Base-by-base conservation (phyloP, 2,888 invertebrate genomes). In the Drosophila testacea region DNA sequence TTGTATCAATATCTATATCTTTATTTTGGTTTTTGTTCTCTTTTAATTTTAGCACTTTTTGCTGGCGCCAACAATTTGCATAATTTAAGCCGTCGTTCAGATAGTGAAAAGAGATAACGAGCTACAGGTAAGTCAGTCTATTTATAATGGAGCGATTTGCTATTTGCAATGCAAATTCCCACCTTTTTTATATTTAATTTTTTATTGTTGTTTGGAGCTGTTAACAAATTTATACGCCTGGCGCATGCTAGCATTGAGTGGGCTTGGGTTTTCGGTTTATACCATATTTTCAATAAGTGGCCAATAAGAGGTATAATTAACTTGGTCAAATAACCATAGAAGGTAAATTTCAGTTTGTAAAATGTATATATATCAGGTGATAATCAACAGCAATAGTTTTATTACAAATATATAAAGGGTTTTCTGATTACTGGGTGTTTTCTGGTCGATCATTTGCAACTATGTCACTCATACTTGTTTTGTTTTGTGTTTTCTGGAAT, bases 1-100 rank as follows among this genome's bases (percentile, higher is more conserved):
- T 46, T 57, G 44, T 30, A 47, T 55, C 11, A 59, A 11, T 39
- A 44, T 57, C 34, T 32, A 9, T 32, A 32, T 32, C 32, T 32
- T 6, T 32, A 32, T 32, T 32, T 6, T 32, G 22, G 22, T 22
- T 22, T 22, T 22, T 22, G 22, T 32, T 32, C 6, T 42, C 48
- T 64, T 54, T 62, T 41, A 50, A 51, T 57, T 72, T 66, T 65
- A 69, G 69, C 60, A 60, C 55, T 62, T 34, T 73, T 76, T 74
- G 66, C 70, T 84, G 84, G 84, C 84, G 84, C 84, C 84, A 78
- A 70, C 68, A 66, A 75, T 81, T 86, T 83, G 86, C 79, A 84
- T 84, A 84, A 83, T 88, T 83, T 75, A 88, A 86, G 63, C 61
- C 64, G 52, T 63, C 60, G 65, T 22, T 59, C 57, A 61, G 83